Percentiles rank a stretch among this genome's conserved stretches.
Conservation (phyloP, 1,140 invertebrate genomes). For the Trichonephila clavata region DNA sequence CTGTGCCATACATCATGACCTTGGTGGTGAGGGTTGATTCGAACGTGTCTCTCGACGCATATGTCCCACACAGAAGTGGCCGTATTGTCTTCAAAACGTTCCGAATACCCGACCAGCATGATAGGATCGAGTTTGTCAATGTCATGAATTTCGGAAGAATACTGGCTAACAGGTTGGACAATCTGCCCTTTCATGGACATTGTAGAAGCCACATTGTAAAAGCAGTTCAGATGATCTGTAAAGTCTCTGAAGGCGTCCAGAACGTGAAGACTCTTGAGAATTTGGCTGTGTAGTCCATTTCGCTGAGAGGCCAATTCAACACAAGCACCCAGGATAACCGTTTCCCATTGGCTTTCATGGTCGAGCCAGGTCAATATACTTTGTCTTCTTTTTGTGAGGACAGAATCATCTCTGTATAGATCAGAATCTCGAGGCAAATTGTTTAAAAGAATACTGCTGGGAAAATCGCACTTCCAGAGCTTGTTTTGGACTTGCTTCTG, state of each 20-base stretch:
- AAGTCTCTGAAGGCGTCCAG: conserved; percentile 33
- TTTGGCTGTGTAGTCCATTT: background rate
- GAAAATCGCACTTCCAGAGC: conserved; percentile 46
- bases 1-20: conserved; percentile 49
- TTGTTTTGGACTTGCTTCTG: conserved; percentile 10
- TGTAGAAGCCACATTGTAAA: conserved; percentile 29
- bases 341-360: conserved; percentile 31
- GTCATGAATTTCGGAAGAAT: conserved; percentile 44
- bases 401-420: conserved; percentile 53
- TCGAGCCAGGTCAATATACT: background rate
- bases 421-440: background rate
- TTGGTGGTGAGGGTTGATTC: conserved; percentile 62
- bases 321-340: conserved; percentile 11
- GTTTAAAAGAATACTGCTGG: background rate
- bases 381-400: conserved; percentile 31
- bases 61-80: conserved; percentile 53
- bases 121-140: conserved; percentile 67
- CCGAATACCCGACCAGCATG: conserved; percentile 64
- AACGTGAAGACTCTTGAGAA: conserved; percentile 4
- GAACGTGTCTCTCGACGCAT: conserved; percentile 46
- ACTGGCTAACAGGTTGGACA: background rate
- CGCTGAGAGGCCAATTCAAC: background rate
- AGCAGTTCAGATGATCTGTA: conserved; percentile 59
- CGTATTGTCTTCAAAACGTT: conserved; percentile 51
- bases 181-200: conserved; percentile 33